Evolutionary conservation across 2,113 vertebrate genomes (phyloP), one percentile per base, ranked within the genome.

Genomic region (Setophaga petechia): DNA sequence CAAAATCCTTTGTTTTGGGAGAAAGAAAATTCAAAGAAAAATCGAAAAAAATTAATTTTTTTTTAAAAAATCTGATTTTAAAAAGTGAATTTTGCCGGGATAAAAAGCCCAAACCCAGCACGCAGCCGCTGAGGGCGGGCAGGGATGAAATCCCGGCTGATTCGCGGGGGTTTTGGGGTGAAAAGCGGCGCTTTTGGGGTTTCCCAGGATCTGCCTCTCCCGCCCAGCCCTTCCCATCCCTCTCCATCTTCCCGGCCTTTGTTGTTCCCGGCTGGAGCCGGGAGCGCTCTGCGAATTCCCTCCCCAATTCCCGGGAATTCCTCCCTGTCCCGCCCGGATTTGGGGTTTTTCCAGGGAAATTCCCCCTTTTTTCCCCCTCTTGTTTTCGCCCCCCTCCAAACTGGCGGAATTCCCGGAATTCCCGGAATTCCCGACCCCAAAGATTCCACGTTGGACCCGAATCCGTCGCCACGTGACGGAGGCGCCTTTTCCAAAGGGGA

Each of bases 281-380:
- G 59, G 35, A 61, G 55, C 55, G 55, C 55, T 57, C 55, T 9
- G 55, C 12, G 15, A n/a, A 63, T 41, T 41, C 37, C 37, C 37
- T 62, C 59, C 59, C 18, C 6, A 20, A 57, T 57, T 57, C 59
- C 59, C 61, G 61, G 12, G 6, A 30, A 63, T 15, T 43, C 39
- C 61, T 0, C 2, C 8, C 28, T 6, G 6, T 20, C 37, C 25
- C 14, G 12, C 18, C 37, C 8, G 30, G 11, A 3, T 55, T 31
- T 20, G 52, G 52, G 52, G 8, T 13, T 41, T 28, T 12, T 4
- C 37, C 37, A 37, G 4, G 12, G 58, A 18, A 62, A 28, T 16
- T 28, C 59, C 18, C 19, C 19, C 19, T 12, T 55, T 31, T 12
- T 9, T 3, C 19, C 30, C 19, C 4, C 11, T 7, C 1, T 9